Conservation (phyloP, 2,797 vertebrate species). For the Miichthys miiuy region DNA sequence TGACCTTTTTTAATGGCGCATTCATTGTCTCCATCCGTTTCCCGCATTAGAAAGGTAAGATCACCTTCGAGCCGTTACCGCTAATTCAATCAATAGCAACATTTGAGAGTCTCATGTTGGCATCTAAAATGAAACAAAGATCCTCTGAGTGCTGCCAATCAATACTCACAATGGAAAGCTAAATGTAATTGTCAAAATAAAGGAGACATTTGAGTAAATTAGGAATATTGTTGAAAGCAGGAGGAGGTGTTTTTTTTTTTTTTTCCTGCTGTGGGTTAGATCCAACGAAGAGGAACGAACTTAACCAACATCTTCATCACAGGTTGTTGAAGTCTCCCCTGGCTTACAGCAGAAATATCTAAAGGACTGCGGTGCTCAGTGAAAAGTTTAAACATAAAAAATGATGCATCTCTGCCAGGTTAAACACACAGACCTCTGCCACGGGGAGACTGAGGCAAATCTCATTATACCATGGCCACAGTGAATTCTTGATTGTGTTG, state of each 20-base stretch:
- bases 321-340: background rate
- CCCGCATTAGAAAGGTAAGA: conserved; percentile 1
- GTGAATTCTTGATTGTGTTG: background rate
- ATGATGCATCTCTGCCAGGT: background rate
- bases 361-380: background rate
- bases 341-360: background rate
- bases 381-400: background rate
- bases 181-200: conserved; percentile 19
- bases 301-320: background rate
- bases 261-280: conserved; percentile 9
- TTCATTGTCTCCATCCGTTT: conserved; percentile 30
- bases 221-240: background rate
- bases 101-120: conserved; percentile 30
- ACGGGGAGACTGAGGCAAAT: background rate
- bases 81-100: conserved; percentile 18
- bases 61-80: conserved; percentile 8
- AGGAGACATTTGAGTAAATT: conserved; percentile 14
- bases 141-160: conserved; percentile 42
- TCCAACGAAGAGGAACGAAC: background rate
- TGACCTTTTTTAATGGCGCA: conserved; percentile 16
- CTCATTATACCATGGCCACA: background rate
- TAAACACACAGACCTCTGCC: background rate
- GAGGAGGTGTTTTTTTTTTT: background rate
- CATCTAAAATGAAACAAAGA: conserved; percentile 16
- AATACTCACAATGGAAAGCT: background rate